A percentile compares a stretch with the other conserved stretches of the same genome.
Conservation (phyloP, 1,140 invertebrate genomes). For the Drosophila kohkoa region DNA sequence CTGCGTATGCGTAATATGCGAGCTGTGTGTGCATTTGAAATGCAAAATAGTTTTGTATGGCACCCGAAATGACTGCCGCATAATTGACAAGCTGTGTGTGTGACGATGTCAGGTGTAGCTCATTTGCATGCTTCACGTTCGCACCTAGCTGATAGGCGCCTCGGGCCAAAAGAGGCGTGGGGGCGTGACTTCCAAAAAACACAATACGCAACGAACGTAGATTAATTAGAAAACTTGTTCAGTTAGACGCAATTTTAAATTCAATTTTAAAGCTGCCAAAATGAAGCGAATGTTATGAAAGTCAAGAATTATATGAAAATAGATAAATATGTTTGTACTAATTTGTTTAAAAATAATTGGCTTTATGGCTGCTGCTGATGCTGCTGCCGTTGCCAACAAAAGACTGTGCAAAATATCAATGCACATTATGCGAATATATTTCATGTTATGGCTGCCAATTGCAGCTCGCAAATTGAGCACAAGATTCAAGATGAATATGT, state of each 20-base stretch:
- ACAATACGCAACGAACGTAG: constrained; percentile 4
- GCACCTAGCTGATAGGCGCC: constrained; percentile 57
- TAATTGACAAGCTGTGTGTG: constrained; percentile 49
- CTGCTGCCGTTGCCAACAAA: no score
- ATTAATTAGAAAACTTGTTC: neutral
- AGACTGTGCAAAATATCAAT: neutral
- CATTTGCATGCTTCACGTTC: constrained; percentile 75
- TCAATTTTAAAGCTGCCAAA: neutral
- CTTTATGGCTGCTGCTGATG: no score
- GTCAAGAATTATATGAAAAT: no score
- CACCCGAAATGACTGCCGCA: constrained; percentile 58
- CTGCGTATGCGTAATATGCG: constrained; percentile 65
- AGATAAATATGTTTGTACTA: no score
- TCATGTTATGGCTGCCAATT: neutral
- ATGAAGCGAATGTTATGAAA: neutral
- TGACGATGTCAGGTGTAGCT: constrained; percentile 39
- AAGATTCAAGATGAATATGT: neutral
- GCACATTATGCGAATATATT: neutral
- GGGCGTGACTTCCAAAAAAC: neutral
- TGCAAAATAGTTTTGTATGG: constrained; percentile 72
- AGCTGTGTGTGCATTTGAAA: constrained; percentile 68
- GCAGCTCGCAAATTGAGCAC: neutral
- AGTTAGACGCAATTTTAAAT: neutral
- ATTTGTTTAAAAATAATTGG: no score
- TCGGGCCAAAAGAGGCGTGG: constrained; percentile 13